A percentile compares a stretch with the other conserved stretches of the same genome.
phyloP scores from a whole-genome alignment of 64 coral and sea anemone species.

The Actinia equina region DNA sequence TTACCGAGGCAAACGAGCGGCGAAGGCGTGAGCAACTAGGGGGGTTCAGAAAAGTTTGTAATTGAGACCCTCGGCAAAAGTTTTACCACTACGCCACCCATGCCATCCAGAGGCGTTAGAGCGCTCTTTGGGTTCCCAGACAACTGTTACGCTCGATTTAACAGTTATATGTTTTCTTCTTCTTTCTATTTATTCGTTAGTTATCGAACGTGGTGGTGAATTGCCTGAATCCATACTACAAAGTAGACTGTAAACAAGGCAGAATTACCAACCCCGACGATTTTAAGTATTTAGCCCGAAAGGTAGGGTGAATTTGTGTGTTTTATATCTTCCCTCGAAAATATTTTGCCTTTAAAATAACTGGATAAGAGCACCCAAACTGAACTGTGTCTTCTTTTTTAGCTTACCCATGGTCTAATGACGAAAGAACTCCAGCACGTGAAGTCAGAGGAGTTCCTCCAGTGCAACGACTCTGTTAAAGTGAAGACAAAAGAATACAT shows the following conservation, averaged over 20 bases:
- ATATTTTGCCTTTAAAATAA: too few species aligned
- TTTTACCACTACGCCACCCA: too few species aligned
- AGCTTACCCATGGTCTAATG: conserved; percentile 95
- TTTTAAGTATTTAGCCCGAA: conserved; percentile 95
- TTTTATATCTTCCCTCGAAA: neutral
- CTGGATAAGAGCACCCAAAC: too few species aligned
- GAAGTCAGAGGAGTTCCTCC: conserved; percentile 62
- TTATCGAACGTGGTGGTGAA: conserved; percentile 93
- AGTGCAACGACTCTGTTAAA: conserved; percentile 96
- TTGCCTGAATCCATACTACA: conserved; percentile 92
- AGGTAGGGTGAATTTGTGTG: conserved; percentile 38
- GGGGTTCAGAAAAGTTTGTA: too few species aligned
- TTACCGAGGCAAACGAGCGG: too few species aligned
- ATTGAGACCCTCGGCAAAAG: too few species aligned
- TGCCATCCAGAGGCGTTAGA: too few species aligned
- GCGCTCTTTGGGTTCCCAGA: neutral
- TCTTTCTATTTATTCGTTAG: conserved; percentile 25
- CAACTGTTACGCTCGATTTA: neutral
- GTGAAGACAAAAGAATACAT: conserved; percentile 97
- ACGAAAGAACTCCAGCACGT: conserved; percentile 81
- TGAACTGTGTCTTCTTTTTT: conserved; percentile 11
- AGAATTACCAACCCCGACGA: conserved; percentile 77
- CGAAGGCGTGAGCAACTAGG: too few species aligned
- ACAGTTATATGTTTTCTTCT: neutral
- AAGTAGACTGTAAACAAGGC: conserved; percentile 92